These are phyloP conservation scores for Microcebus lehilahytsara DNA, from an alignment of 2,113 vertebrate genomes.

Conservation along the genomic window DNA sequence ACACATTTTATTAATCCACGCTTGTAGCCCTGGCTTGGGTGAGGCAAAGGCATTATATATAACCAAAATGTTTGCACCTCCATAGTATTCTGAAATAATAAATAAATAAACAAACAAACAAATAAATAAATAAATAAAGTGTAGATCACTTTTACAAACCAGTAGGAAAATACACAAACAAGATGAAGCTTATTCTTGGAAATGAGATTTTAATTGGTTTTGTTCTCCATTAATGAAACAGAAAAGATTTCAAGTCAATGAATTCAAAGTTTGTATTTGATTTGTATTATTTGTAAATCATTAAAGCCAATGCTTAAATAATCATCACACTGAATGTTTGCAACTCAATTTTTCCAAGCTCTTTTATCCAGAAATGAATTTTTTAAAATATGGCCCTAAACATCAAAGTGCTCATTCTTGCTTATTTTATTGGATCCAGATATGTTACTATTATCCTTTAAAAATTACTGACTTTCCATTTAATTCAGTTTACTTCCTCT, in stretches of 20 bases:
- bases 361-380: conserved; percentile 18
- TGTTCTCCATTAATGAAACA: conserved; percentile 6
- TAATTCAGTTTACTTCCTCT: conserved; percentile 52
- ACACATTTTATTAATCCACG: no score
- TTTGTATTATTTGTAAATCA: conserved; percentile 33
- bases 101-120: no score
- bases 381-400: not conserved
- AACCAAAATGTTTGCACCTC: no score
- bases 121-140: not conserved
- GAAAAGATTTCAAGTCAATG: conserved; percentile 14
- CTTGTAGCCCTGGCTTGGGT: no score
- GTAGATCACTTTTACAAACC: conserved; percentile 34
- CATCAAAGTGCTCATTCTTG: conserved; percentile 32
- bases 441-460: conserved; percentile 52
- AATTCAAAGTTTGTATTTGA: conserved; percentile 1
- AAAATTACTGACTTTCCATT: conserved; percentile 53
- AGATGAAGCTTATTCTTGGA: conserved; percentile 45
- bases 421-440: conserved; percentile 60
- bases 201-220: conserved; percentile 31
- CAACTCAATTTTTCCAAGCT: not conserved
- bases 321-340: conserved; percentile 12
- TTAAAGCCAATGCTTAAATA: conserved; percentile 48
- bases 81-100: no score
- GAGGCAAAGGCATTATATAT: no score
- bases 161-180: conserved; percentile 37